Percentiles rank a stretch among this genome's conserved stretches.
Evolutionary conservation across 2,113 vertebrate species (phyloP).

Genomic region (Elgaria multicarinata): DNA sequence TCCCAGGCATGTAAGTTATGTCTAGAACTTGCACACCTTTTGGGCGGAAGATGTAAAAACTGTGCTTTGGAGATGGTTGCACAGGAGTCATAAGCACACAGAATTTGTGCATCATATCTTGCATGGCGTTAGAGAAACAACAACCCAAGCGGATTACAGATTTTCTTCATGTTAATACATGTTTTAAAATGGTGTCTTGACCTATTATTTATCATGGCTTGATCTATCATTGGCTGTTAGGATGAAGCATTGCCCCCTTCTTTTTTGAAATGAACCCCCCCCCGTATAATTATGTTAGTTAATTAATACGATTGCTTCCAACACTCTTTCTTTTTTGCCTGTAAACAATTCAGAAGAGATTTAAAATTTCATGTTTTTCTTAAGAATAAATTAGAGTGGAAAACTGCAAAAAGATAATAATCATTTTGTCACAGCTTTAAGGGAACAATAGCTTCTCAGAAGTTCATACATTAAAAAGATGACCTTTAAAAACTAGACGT

Average conservation of each 20-base stretch:
- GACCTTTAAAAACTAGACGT: constrained; percentile 9
- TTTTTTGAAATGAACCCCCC: background rate
- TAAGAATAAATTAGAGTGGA: background rate
- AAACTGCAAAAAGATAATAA: background rate
- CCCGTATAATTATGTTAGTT: background rate
- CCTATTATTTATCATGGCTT: too few species aligned
- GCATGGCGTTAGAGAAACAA: background rate
- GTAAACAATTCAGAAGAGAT: background rate
- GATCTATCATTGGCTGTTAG: background rate
- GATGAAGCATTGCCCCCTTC: background rate
- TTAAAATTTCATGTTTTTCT: constrained; percentile 16
- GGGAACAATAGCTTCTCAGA: background rate
- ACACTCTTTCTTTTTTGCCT: background rate
- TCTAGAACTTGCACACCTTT: background rate
- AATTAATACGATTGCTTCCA: background rate
- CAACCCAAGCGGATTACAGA: background rate
- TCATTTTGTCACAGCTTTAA: constrained; percentile 17
- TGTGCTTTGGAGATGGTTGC: background rate
- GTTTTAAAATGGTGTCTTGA: background rate
- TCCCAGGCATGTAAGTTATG: too few species aligned
- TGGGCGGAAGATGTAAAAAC: background rate
- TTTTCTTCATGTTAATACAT: background rate
- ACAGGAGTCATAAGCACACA: background rate
- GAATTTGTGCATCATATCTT: background rate
- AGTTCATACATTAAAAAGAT: background rate